Evolutionary conservation across 2,888 invertebrate genomes (phyloP).

Genomic region (Pristionchus japonicus): DNA sequence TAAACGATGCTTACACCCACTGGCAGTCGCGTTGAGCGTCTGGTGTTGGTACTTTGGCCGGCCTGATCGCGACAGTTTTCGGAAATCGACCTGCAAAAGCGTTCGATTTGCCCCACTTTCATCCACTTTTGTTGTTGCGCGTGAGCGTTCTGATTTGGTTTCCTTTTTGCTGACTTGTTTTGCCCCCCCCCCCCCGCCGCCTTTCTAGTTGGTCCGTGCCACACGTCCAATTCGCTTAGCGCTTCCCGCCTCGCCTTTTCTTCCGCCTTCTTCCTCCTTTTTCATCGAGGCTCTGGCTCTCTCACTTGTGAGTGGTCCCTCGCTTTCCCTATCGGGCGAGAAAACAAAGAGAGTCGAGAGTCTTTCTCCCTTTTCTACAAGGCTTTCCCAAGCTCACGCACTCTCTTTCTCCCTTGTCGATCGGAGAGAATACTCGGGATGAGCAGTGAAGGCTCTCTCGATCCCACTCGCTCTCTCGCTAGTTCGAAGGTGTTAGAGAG

Average conservation of each 20-base stretch:
- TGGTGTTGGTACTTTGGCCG: constrained; percentile 73
- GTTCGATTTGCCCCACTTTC: not conserved
- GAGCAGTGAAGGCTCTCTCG: not conserved
- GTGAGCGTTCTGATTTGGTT: not conserved
- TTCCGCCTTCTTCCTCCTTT: not conserved
- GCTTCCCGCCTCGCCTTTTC: not conserved
- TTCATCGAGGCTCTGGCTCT: not conserved
- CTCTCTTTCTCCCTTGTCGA: not conserved
- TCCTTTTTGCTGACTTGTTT: not conserved
- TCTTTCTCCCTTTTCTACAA: not conserved
- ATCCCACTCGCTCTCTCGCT: not conserved
- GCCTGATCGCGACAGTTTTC: constrained; percentile 85
- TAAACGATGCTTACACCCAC: constrained; percentile 48
- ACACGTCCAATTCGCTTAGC: constrained; percentile 33
- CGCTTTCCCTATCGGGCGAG: not conserved
- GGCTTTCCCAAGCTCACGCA: not conserved
- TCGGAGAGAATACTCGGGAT: not conserved
- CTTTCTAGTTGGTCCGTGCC: not conserved
- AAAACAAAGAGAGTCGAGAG: not conserved
- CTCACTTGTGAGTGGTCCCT: not conserved
- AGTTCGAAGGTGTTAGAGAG: not conserved
- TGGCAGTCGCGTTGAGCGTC: constrained; percentile 60
- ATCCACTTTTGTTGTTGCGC: not conserved
- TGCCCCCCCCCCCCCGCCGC: not conserved
- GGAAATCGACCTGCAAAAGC: constrained; percentile 87